Conservation (phyloP, 2,888 invertebrate species). For the Oligia strigilis region DNA sequence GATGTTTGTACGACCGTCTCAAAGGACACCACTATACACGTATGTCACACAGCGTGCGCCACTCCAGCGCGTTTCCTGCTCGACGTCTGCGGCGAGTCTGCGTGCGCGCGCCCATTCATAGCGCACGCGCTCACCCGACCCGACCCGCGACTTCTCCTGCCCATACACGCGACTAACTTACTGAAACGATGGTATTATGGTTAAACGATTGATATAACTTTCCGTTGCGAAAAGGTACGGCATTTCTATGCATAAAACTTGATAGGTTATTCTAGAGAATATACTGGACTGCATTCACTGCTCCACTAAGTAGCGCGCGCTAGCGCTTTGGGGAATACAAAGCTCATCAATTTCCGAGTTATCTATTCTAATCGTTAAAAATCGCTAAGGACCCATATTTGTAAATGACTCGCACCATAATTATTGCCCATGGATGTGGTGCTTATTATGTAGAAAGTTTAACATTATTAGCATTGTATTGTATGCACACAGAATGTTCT, state of each 20-base stretch:
- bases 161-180: slow-evolving; percentile 25
- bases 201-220: slow-evolving; percentile 8
- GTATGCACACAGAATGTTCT: slow-evolving; percentile 70
- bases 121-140: slow-evolving; percentile 64
- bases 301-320: not conserved
- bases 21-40: slow-evolving; percentile 50
- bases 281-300: not conserved
- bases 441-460: slow-evolving; percentile 58
- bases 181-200: slow-evolving; percentile 30
- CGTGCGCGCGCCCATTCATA: slow-evolving; percentile 70
- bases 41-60: slow-evolving; percentile 55
- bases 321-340: not conserved
- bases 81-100: slow-evolving; percentile 84
- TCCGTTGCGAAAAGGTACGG: not conserved
- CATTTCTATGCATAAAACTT: not conserved
- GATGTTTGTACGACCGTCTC: slow-evolving; percentile 38
- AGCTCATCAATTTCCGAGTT: not conserved
- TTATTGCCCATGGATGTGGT: not conserved
- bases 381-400: not conserved
- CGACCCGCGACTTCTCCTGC: slow-evolving; percentile 39
- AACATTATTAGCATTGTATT: slow-evolving; percentile 65
- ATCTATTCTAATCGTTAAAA: not conserved
- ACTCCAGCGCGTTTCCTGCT: slow-evolving; percentile 76
- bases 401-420: not conserved
- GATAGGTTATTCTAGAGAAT: not conserved